Evolutionary conservation across 2,797 vertebrate species (phyloP).

Genomic region (Tachyglossus aculeatus): DNA sequence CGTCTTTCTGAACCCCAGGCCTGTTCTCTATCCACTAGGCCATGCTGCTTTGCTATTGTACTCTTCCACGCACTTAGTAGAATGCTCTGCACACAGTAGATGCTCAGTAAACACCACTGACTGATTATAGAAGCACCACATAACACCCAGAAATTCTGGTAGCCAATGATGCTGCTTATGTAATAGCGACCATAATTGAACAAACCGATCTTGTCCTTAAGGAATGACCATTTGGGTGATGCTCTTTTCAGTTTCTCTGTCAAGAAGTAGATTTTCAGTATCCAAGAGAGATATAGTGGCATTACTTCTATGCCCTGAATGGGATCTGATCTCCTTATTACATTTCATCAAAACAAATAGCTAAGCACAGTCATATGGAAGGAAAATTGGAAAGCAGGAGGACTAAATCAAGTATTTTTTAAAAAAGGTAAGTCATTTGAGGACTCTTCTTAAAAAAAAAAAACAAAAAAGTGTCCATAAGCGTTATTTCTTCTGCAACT

Average conservation of each 20-base stretch:
- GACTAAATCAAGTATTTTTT: neutral
- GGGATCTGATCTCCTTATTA: conserved; percentile 52
- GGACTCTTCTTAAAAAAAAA: conserved; percentile 20
- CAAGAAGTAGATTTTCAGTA: conserved; percentile 14
- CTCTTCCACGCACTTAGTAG: too few species aligned
- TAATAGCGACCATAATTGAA: too few species aligned
- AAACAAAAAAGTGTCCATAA: neutral
- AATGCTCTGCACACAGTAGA: too few species aligned
- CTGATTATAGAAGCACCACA: too few species aligned
- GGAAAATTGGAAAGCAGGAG: conserved; percentile 30
- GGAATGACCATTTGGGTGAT: too few species aligned
- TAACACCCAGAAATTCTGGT: too few species aligned
- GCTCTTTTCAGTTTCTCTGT: neutral
- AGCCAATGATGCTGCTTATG: too few species aligned
- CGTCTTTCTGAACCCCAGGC: too few species aligned
- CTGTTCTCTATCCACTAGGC: too few species aligned
- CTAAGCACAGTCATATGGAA: conserved; percentile 36
- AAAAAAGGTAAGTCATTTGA: conserved; percentile 18
- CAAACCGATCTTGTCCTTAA: too few species aligned
- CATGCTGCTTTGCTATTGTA: too few species aligned
- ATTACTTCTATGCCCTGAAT: conserved; percentile 12
- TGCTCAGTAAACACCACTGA: too few species aligned
- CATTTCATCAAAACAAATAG: conserved; percentile 55
- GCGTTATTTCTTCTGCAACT: conserved; percentile 27
- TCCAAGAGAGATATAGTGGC: conserved; percentile 28